Evolutionary conservation across 2,888 invertebrate species (phyloP), one percentile per base, ranked within the genome.

Genomic region (Scrobipalpa costella): DNA sequence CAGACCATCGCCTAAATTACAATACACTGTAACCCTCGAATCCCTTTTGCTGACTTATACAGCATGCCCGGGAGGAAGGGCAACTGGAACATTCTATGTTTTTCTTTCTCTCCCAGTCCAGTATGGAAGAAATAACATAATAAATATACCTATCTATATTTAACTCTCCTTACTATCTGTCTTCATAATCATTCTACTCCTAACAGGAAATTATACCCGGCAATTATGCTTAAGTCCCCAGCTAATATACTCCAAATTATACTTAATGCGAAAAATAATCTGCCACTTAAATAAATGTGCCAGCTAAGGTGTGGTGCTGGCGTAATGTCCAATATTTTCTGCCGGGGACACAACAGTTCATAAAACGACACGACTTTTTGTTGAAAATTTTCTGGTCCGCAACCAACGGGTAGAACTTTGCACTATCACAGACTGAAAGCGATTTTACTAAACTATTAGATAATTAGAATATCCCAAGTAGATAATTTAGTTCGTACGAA

Each of bases 251-350:
- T 15, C 44, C 44, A 44, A 44, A 44, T 44, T 44, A 44, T n/a
- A 44, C 44, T 15, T 44, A 44, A 44, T 44, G 44, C 15, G 44
- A 15, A 44, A 44, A 44, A 44, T n/a, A 15, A 44, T 44, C 44
- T 44, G 15, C 44, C 44, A 44, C 44, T 44, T 44, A 44, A 44
- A 44, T 44, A 44, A 44, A 44, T 44, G 44, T 27, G 44, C 44
- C 15, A 1, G 44, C 44, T 44, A 44, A 44, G 44, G n/a, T 15
- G 44, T 44, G 44, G 44, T 15, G 15, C 15, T 44, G 44, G n/a
- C 44, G 15, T 44, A 44, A 44, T 15, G 44, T 44, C 44, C 44
- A 44, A 40, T 44, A 44, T 44, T 44, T 40, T 44, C 44, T 15
- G 44, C 44, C 7, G 15, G 44, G 15, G 44, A 44, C 44, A 44